Conservation (phyloP, 2,888 invertebrate genomes). For the Druceiella hillmani region DNA sequence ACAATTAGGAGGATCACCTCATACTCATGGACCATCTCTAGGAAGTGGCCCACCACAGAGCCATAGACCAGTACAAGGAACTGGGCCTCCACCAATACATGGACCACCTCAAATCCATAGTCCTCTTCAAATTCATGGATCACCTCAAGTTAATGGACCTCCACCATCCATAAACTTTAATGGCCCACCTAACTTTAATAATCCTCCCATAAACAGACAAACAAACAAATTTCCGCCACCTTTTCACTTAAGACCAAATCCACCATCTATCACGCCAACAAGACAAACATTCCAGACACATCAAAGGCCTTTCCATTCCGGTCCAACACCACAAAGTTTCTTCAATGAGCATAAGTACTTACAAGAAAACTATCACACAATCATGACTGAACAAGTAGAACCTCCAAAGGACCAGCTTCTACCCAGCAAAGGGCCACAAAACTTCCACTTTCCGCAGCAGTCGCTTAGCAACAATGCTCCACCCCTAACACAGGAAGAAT, state of each 20-base stretch:
- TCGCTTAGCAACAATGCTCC: constrained; percentile 29
- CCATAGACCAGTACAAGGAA: too few relatives aligned
- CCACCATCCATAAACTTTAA: not conserved
- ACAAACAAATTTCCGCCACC: constrained; percentile 29
- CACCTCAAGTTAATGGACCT: not conserved
- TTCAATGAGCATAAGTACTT: constrained; percentile 50
- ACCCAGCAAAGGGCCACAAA: constrained; percentile 36
- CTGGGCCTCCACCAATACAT: constrained; percentile 6
- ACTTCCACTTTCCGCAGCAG: constrained; percentile 34
- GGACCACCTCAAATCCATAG: constrained; percentile 4
- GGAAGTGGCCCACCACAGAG: too few relatives aligned
- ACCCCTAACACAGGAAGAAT: constrained; percentile 25
- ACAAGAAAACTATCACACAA: constrained; percentile 50
- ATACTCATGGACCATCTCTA: too few relatives aligned
- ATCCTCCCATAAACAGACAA: too few relatives aligned
- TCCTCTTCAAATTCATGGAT: constrained; percentile 5
- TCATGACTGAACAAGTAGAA: constrained; percentile 46
- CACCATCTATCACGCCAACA: too few relatives aligned
- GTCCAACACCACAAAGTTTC: constrained; percentile 36
- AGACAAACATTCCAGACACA: constrained; percentile 43
- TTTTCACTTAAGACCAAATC: constrained; percentile 25
- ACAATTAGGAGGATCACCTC: constrained; percentile 7
- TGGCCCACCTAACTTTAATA: too few relatives aligned
- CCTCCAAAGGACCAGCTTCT: constrained; percentile 40
- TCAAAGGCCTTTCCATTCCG: constrained; percentile 49